A percentile compares a stretch with the other conserved stretches of the same genome.
Conservation (phyloP, 2,113 vertebrate species). For the Hippopotamus amphibius region DNA sequence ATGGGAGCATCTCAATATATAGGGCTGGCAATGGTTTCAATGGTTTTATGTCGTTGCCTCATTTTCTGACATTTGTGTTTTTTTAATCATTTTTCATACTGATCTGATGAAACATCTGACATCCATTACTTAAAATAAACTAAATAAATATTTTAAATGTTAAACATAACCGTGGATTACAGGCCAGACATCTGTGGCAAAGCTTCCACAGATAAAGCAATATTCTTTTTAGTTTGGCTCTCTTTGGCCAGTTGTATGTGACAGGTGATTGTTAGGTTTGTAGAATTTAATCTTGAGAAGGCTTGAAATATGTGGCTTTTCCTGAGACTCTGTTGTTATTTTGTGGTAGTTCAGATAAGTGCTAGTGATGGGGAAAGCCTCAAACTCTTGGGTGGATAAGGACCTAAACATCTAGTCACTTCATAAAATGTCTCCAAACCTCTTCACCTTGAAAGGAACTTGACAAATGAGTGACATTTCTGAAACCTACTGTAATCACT, state of each 20-base stretch:
- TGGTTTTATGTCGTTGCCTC: neutral
- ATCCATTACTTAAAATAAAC: conserved; percentile 21
- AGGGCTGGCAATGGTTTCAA: neutral
- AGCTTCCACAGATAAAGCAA: neutral
- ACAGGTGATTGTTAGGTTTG: conserved; percentile 15
- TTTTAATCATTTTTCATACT: neutral
- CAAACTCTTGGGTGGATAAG: neutral
- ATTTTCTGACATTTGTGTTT: neutral
- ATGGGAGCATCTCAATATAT: neutral
- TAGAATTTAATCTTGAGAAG: conserved; percentile 15
- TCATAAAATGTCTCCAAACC: neutral
- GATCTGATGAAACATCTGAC: neutral
- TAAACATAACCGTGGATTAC: neutral
- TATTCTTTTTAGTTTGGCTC: neutral
- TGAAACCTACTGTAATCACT: neutral
- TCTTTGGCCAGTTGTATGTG: neutral
- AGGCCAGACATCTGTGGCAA: neutral
- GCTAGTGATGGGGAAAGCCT: neutral
- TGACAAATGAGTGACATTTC: conserved; percentile 25
- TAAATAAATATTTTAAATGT: neutral
- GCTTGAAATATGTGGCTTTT: neutral
- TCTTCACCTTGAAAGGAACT: conserved; percentile 40
- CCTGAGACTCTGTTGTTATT: neutral
- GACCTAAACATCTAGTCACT: conserved; percentile 23
- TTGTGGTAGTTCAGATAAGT: neutral